These are phyloP conservation scores for Alloplasta piceator DNA, from an alignment of 2,888 invertebrate species.

Conservation along the genomic window DNA sequence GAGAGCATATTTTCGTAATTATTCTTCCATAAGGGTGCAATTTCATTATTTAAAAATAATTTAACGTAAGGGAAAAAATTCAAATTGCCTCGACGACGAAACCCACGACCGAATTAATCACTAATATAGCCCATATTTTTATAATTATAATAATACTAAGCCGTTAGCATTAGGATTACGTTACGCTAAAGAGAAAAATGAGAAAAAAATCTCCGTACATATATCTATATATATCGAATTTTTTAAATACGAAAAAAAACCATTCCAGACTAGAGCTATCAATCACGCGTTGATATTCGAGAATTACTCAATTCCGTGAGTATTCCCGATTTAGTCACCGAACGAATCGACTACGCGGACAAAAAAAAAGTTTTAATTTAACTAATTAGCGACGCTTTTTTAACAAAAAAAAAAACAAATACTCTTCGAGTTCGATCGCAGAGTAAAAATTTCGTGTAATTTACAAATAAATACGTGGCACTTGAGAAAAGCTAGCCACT, in stretches of 20 bases:
- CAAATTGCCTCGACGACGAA: slow-evolving; percentile 46
- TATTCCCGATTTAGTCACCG: slow-evolving; percentile 38
- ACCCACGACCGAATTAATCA: slow-evolving; percentile 57
- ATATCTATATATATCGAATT: slow-evolving; percentile 41
- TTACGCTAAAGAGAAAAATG: slow-evolving; percentile 58
- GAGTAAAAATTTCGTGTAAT: slow-evolving; percentile 48
- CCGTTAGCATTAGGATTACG: slow-evolving; percentile 69
- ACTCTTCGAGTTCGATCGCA: slow-evolving; percentile 20
- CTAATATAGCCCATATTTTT: slow-evolving; percentile 66
- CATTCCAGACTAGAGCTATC: slow-evolving; percentile 78
- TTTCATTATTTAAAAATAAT: slow-evolving; percentile 48
- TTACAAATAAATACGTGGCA: slow-evolving; percentile 61
- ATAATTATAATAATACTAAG: slow-evolving; percentile 71
- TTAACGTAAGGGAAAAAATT: too few species aligned
- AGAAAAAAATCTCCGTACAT: slow-evolving; percentile 47
- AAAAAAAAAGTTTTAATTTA: slow-evolving; percentile 45
- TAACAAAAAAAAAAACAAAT: slow-evolving; percentile 14
- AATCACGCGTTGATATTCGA: slow-evolving; percentile 72
- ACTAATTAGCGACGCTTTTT: slow-evolving; percentile 37
- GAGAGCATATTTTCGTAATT: slow-evolving; percentile 11
- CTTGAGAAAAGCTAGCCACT: slow-evolving; percentile 21
- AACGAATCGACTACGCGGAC: slow-evolving; percentile 28
- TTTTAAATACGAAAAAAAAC: slow-evolving; percentile 42
- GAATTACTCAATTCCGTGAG: slow-evolving; percentile 33
- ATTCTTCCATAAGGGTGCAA: too few species aligned